phyloP scores from a whole-genome alignment of 2,113 vertebrate species.

The Gavialis gangeticus region DNA sequence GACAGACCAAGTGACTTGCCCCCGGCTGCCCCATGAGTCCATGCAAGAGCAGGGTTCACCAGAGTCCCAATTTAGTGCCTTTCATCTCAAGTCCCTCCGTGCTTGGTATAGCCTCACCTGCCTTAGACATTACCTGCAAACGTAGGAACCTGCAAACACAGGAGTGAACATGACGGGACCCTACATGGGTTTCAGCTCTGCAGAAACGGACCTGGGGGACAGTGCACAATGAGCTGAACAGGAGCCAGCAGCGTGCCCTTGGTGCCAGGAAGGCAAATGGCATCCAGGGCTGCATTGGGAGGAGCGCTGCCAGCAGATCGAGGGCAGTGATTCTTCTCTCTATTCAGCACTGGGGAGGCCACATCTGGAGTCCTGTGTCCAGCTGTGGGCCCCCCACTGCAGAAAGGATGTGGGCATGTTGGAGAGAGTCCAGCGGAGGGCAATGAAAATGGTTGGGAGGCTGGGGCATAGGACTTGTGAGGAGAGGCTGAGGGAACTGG shows the following conservation, averaged over 20 bases:
- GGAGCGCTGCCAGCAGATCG: no score
- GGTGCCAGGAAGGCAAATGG: no score
- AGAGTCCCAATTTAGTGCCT: background rate
- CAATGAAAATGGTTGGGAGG: no score
- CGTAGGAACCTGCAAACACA: background rate
- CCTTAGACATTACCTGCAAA: background rate
- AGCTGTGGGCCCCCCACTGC: no score
- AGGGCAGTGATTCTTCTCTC: no score
- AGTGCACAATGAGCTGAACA: background rate
- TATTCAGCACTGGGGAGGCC: no score
- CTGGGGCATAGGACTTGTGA: no score
- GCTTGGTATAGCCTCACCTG: background rate
- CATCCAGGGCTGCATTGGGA: no score
- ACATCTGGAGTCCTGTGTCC: no score
- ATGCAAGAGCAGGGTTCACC: background rate
- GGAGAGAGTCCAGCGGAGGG: no score
- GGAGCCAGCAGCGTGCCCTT: background rate
- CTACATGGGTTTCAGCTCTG: background rate
- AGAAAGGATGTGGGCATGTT: no score
- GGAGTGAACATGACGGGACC: background rate
- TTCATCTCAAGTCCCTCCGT: fast-evolving
- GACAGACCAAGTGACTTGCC: background rate
- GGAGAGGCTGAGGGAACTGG: no score
- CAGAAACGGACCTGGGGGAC: background rate
- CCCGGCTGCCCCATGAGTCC: background rate